Base-by-base conservation (phyloP, 2,113 vertebrate genomes). In the Rynchops niger region DNA sequence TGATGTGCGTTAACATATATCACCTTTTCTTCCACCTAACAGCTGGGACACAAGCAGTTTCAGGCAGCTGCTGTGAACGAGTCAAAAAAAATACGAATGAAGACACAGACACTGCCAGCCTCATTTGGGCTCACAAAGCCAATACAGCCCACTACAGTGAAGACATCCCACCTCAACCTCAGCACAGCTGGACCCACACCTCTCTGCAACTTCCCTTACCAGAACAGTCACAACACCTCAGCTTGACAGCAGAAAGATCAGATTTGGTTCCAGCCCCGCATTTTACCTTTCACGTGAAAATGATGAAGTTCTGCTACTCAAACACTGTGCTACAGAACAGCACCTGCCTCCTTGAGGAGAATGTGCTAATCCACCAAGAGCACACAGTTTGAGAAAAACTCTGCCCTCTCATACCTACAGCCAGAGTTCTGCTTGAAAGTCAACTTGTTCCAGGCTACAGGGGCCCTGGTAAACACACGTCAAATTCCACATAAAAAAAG, bases 261-360 rank as follows among this genome's bases (percentile, higher is more conserved):
- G 13, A 36, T 49, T 36, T 73, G 20, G 38, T 52, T 72, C 58
- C 58, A 70, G 36, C 13, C 38, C 27, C 8, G 3, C 10, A 27
- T 86, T 77, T 34, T 30, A 56, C 36, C 17, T 86, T 82, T 49
- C 45, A 36, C 1, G 2, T 16, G 20, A 32, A 61, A 82, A 79
- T 34, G 88, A 63, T 59, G 6, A 69, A 73, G 38, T 73, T 55
- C 76, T 74, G 63, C 67, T 88, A 47, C 42, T 90, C 67, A 65
- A 42, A 88, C 49, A 55, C 8, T 18, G n/a, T 29, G 19, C 36
- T 62, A 53, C 22, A 80, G 42, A 80, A 65, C 63, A 73, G 18
- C 43, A 72, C 19, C 36, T 59, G 34, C 38, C 69, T 80, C 34
- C n/a, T 49, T 0, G 0, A 2, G 9, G 21, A 61, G 12, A 47